These are phyloP conservation scores for Neosalanx taihuensis DNA, from an alignment of 2,797 vertebrate genomes.

Conservation along the genomic window DNA sequence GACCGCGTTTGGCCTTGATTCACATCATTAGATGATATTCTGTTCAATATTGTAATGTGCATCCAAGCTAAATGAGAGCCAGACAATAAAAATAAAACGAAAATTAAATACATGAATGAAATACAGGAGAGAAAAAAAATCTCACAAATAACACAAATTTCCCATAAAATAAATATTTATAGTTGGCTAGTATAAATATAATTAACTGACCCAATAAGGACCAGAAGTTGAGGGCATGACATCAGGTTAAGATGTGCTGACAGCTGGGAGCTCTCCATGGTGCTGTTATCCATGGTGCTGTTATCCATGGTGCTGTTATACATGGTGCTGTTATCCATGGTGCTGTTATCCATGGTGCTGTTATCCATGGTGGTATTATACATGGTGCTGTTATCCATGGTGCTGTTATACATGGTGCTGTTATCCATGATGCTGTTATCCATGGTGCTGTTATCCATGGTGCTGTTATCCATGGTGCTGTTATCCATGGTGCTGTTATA, in stretches of 20 bases:
- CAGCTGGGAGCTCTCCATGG: slow-evolving; percentile 67
- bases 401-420: too few relatives aligned
- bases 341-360: too few relatives aligned
- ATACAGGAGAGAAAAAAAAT: neutral
- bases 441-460: too few relatives aligned
- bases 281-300: slow-evolving; percentile 43
- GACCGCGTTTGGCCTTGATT: slow-evolving; percentile 24
- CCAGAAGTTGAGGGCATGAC: slow-evolving; percentile 11
- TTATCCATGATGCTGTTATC: too few relatives aligned
- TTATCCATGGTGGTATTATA: too few relatives aligned
- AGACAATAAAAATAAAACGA: slow-evolving; percentile 1
- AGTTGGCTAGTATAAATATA: slow-evolving; percentile 43
- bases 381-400: too few relatives aligned
- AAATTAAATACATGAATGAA: neutral
- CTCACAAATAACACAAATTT: neutral
- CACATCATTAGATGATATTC: slow-evolving; percentile 56
- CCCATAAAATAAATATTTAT: slow-evolving; percentile 15
- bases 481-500: too few relatives aligned
- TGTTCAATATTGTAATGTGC: slow-evolving; percentile 39
- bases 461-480: too few relatives aligned
- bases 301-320: too few relatives aligned
- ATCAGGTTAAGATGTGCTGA: neutral
- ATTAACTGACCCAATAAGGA: slow-evolving; percentile 35
- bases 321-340: too few relatives aligned
- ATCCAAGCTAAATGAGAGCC: slow-evolving; percentile 39